Evolutionary conservation across 2,797 vertebrate genomes (phyloP).

Genomic region (Vireo griseus): DNA sequence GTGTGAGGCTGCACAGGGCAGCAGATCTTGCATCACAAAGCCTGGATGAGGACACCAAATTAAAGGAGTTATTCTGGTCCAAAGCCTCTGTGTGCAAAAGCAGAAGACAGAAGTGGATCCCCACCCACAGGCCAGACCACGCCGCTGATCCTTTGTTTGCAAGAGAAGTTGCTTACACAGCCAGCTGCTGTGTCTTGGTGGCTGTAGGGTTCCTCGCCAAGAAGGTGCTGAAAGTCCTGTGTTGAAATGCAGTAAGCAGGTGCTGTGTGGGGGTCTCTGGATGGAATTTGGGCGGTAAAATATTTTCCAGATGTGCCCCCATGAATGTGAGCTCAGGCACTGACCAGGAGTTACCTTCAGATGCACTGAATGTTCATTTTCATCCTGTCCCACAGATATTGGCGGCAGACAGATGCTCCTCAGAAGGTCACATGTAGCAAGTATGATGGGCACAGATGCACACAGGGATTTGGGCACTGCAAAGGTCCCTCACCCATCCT

Average conservation of each 20-base stretch:
- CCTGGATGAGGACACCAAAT: not conserved
- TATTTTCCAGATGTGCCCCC: not conserved
- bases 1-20: not conserved
- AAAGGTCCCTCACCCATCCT: not conserved
- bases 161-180: fast-evolving
- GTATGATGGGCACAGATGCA: not conserved
- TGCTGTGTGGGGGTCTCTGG: fast-evolving
- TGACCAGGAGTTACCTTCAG: not conserved
- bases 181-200: fast-evolving
- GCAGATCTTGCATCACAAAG: not conserved
- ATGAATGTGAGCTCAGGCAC: fast-evolving
- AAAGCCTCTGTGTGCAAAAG: fast-evolving
- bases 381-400: not conserved
- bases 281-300: not conserved
- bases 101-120: not conserved
- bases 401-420: not conserved
- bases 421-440: not conserved
- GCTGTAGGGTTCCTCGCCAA: not conserved
- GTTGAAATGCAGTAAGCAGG: not conserved
- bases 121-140: fast-evolving
- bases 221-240: not conserved
- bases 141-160: not conserved
- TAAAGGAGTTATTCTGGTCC: fast-evolving
- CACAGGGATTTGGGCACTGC: not conserved
- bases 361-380: not conserved